phyloP scores from a whole-genome alignment of 1,140 invertebrate species.

The Homarus americanus region DNA sequence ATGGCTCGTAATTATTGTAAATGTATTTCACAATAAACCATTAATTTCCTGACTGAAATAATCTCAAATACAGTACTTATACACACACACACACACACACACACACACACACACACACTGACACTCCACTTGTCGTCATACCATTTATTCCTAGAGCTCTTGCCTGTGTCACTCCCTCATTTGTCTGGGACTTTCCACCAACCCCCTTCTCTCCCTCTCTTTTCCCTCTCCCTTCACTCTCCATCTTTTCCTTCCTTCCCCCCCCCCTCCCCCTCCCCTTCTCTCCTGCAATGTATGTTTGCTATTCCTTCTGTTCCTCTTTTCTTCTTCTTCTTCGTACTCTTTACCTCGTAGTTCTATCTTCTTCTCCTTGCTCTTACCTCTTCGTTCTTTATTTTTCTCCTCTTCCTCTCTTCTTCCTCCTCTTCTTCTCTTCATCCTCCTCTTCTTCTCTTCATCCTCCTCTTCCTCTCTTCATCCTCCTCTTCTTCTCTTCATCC shows the following conservation, averaged over 20 bases:
- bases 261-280: background rate
- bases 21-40: too few species aligned
- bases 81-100: background rate
- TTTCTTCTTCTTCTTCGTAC: background rate
- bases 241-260: background rate
- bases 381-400: background rate
- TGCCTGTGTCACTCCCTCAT: too few species aligned
- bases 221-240: background rate
- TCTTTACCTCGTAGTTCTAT: background rate
- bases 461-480: background rate
- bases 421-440: background rate
- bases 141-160: too few species aligned
- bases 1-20: too few species aligned
- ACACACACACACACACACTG: background rate
- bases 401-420: background rate
- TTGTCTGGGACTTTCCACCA: too few species aligned
- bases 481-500: background rate
- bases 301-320: too few species aligned
- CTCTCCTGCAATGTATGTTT: background rate
- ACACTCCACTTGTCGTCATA: too few species aligned
- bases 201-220: too few species aligned
- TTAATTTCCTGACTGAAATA: too few species aligned
- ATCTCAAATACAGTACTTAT: too few species aligned
- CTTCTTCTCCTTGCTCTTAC: background rate
- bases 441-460: background rate